Evolutionary conservation across 92 coral and sea anemone genomes (phyloP).

Genomic region (Porites rus): DNA sequence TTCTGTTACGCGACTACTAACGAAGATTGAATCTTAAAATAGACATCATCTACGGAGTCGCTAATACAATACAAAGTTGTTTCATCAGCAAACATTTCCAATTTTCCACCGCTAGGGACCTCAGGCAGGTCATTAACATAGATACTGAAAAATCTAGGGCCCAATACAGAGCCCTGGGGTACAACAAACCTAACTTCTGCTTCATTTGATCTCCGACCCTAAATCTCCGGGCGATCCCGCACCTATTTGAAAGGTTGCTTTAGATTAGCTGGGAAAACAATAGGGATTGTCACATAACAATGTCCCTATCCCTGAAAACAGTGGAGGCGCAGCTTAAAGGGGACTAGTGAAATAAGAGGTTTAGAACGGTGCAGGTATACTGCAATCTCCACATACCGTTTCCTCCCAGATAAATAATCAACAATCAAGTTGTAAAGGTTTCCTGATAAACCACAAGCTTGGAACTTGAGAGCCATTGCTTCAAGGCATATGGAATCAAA

Average conservation of each 20-base stretch:
- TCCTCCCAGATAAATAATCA: constrained; percentile 9
- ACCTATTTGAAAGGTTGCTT: no score
- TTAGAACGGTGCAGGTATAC: no score
- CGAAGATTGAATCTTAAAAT: neutral
- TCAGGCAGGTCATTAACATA: constrained; percentile 9
- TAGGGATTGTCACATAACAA: no score
- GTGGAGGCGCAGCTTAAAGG: no score
- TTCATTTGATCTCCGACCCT: constrained; percentile 10
- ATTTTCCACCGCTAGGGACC: neutral
- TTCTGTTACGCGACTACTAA: no score
- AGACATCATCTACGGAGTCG: neutral
- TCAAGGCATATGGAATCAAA: constrained; percentile 9
- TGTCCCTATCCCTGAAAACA: no score
- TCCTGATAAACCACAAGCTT: neutral
- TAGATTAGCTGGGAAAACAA: no score
- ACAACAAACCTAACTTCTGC: no score
- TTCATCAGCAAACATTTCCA: neutral
- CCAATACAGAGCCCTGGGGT: no score
- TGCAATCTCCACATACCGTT: neutral
- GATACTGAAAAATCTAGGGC: neutral
- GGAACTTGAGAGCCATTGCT: neutral
- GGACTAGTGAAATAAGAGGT: no score
- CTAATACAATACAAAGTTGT: neutral
- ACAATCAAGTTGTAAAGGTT: neutral
- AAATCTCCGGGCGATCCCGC: neutral